Evolutionary conservation across 2,888 invertebrate species (phyloP).

Genomic region (Dryomyza anilis): DNA sequence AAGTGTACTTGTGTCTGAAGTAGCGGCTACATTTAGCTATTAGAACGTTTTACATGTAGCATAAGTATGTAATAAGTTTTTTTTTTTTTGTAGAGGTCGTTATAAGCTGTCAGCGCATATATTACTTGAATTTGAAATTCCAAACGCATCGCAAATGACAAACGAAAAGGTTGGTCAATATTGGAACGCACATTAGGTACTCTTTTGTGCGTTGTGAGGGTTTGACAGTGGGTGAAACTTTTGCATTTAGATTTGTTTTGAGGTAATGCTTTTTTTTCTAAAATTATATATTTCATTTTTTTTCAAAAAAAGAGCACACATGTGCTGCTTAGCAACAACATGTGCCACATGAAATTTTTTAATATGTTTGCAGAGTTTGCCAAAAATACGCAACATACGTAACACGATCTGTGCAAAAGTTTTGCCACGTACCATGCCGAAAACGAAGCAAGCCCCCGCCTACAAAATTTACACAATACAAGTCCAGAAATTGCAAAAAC

Average conservation of each 20-base stretch:
- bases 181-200: too few species aligned
- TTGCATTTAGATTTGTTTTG: constrained; percentile 10
- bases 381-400: too few species aligned
- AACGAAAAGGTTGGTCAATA: background rate
- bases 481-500: too few species aligned
- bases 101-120: constrained; percentile 24
- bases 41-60: too few species aligned
- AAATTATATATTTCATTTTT: background rate
- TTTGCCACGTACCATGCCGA: too few species aligned
- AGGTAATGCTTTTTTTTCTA: too few species aligned
- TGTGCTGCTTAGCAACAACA: constrained; percentile 12
- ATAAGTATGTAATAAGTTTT: constrained; percentile 20
- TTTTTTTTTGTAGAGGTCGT: background rate
- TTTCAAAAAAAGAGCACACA: constrained; percentile 11
- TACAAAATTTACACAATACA: background rate
- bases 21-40: too few species aligned
- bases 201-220: too few species aligned
- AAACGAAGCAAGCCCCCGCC: background rate
- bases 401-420: too few species aligned
- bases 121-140: constrained; percentile 16
- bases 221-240: too few species aligned
- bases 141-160: background rate
- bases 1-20: too few species aligned
- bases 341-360: background rate
- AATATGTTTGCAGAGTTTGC: constrained; percentile 6